These are phyloP conservation scores for Saccostrea glomerata DNA, from an alignment of 1,140 invertebrate genomes.

Conservation along the genomic window DNA sequence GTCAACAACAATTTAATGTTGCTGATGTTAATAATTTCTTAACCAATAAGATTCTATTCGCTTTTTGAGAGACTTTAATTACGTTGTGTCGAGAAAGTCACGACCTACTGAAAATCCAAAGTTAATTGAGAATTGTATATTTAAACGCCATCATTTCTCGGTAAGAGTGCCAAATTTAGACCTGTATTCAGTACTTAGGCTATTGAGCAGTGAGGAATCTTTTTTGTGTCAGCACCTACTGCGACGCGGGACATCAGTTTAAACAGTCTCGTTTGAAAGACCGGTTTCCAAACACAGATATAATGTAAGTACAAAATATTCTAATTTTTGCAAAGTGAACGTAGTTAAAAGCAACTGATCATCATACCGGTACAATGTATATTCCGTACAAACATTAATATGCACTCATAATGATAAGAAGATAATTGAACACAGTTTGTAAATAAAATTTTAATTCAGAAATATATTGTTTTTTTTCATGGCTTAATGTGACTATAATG, in stretches of 20 bases:
- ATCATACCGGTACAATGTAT: background rate
- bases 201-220: background rate
- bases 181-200: no score
- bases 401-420: background rate
- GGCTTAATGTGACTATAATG: conserved; percentile 66
- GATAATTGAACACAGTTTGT: background rate
- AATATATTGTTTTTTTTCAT: background rate
- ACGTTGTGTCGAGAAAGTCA: no score
- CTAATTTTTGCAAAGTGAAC: background rate
- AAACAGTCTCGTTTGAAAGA: no score
- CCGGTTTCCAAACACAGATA: background rate
- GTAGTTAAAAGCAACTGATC: background rate
- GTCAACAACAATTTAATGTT: no score
- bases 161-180: no score
- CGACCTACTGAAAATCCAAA: no score
- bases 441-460: background rate
- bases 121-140: no score
- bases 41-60: no score
- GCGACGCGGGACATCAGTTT: no score
- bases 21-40: no score
- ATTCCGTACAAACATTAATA: background rate
- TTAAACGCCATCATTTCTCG: no score
- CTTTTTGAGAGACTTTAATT: no score
- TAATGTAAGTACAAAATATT: background rate
- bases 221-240: background rate